Conservation (phyloP, 1,140 invertebrate genomes). For the fruit fly (Drosophila melanogaster) region DNA sequence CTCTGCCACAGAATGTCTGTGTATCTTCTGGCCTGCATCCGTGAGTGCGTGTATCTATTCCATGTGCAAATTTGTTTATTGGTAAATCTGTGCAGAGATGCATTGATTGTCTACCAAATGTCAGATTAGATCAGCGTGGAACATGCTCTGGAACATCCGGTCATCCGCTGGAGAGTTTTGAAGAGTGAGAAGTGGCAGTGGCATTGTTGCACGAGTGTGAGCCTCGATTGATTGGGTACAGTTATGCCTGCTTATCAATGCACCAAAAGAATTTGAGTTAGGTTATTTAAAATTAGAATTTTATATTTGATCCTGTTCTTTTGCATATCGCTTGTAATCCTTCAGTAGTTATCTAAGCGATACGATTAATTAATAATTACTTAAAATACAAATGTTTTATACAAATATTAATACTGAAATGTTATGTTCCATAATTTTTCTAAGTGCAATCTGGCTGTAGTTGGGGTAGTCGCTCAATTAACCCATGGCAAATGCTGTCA, state of each 20-base stretch:
- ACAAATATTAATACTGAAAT: background rate
- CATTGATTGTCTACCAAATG: constrained; percentile 73
- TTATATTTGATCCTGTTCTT: too few relatives aligned
- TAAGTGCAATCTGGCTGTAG: constrained; percentile 10
- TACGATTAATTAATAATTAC: too few relatives aligned
- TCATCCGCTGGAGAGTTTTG: constrained; percentile 13
- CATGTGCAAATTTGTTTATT: constrained; percentile 78
- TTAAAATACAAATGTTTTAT: too few relatives aligned
- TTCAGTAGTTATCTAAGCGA: too few relatives aligned
- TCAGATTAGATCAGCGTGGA: constrained; percentile 73
- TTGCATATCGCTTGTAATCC: too few relatives aligned
- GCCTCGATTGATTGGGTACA: constrained; percentile 48
- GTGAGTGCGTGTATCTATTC: constrained; percentile 58
- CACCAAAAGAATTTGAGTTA: constrained; percentile 7
- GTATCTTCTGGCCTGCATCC: constrained; percentile 35
- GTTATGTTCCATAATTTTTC: background rate
- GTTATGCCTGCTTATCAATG: constrained; percentile 32
- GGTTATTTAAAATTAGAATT: too few relatives aligned
- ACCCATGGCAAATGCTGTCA: constrained; percentile 67
- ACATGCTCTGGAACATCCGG: constrained; percentile 34
- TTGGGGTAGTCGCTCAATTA: constrained; percentile 60
- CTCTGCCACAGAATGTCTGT: constrained; percentile 68
- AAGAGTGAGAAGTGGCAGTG: constrained; percentile 5
- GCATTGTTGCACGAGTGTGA: constrained; percentile 16
- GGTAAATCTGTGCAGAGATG: constrained; percentile 79